Evolutionary conservation across 2,113 vertebrate species (phyloP).

Genomic region (Solea senegalensis): DNA sequence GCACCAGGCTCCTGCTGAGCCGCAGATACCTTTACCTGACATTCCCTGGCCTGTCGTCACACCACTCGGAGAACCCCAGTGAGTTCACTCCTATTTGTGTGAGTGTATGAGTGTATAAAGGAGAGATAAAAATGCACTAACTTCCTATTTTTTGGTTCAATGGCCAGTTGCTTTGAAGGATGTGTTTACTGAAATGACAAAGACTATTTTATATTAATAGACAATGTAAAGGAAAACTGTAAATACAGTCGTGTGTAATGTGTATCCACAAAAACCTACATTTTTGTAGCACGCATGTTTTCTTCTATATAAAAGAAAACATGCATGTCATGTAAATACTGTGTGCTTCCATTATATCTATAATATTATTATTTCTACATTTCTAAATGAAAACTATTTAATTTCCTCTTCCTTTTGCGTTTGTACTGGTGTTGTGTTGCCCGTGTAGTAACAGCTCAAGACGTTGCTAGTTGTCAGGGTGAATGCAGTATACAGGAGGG

Average conservation of each 20-base stretch:
- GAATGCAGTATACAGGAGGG: constrained; percentile 49
- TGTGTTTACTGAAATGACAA: constrained; percentile 31
- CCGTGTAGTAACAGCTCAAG: constrained; percentile 38
- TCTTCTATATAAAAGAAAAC: too few relatives aligned
- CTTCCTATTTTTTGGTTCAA: constrained; percentile 20
- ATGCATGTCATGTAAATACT: constrained; percentile 45
- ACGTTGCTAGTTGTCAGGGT: constrained; percentile 38
- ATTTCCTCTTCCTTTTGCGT: constrained; percentile 33
- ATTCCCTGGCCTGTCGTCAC: constrained; percentile 78
- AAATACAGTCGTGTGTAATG: constrained; percentile 28
- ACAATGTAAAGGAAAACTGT: constrained; percentile 32
- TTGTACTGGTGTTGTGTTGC: constrained; percentile 35
- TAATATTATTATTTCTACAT: constrained; percentile 52
- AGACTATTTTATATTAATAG: constrained; percentile 36
- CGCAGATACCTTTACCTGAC: constrained; percentile 76
- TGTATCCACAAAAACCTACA: background rate
- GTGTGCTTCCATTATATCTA: constrained; percentile 51
- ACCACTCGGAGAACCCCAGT: constrained; percentile 66
- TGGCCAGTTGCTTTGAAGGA: constrained; percentile 8
- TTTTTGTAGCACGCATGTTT: too few relatives aligned
- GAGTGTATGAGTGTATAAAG: background rate
- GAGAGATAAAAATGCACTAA: background rate
- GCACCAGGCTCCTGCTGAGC: constrained; percentile 66
- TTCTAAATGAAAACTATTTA: constrained; percentile 32
- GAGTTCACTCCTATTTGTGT: constrained; percentile 19